phyloP scores from a whole-genome alignment of 2,888 invertebrate genomes.

The Cataglyphis albicans region DNA sequence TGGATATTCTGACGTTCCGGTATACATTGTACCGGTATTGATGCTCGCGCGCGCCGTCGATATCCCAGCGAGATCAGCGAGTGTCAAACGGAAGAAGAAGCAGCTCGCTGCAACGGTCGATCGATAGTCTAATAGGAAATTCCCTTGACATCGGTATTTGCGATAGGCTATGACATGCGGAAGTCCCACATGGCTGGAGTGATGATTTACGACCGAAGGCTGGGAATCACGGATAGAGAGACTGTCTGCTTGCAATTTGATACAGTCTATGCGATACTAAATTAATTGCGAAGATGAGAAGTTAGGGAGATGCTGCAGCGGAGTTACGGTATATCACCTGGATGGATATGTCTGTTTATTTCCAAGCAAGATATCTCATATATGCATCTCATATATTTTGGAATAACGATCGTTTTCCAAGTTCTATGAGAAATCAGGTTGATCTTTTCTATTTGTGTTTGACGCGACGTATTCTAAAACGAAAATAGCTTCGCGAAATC shows the following conservation, averaged over 20 bases:
- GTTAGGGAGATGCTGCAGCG: conserved; percentile 60
- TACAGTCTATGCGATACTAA: conserved; percentile 68
- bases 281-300: conserved; percentile 76
- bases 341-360: conserved; percentile 39
- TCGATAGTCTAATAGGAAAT: conserved; percentile 77
- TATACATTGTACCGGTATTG: conserved; percentile 9
- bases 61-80: conserved; percentile 61
- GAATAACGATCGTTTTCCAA: neutral
- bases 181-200: conserved; percentile 74
- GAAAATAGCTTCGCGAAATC: conserved; percentile 19
- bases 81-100: conserved; percentile 73
- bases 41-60: conserved; percentile 44
- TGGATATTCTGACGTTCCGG: conserved; percentile 28
- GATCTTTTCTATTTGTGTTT: neutral
- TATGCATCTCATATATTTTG: neutral
- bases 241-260: conserved; percentile 71
- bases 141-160: conserved; percentile 75
- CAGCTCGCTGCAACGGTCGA: conserved; percentile 62
- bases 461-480: neutral
- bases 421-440: conserved; percentile 11
- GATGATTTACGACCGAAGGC: conserved; percentile 72
- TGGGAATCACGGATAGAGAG: conserved; percentile 61
- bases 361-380: conserved; percentile 2
- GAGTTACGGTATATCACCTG: conserved; percentile 35
- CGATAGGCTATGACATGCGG: conserved; percentile 72